Conservation (phyloP, 1,140 invertebrate species). For the Myzus persicae region DNA sequence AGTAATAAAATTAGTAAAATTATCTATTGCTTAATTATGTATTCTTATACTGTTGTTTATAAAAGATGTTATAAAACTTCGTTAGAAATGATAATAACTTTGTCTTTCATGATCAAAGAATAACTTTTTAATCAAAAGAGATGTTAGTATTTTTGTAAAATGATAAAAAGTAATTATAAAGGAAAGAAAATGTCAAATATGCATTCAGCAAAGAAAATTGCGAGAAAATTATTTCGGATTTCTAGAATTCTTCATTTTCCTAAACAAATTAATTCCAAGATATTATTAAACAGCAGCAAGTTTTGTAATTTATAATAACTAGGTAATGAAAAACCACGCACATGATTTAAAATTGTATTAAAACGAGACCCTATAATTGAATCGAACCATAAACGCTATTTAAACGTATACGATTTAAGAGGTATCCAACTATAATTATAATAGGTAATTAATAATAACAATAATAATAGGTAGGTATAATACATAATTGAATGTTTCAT, state of each 20-base stretch:
- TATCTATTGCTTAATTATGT: conserved; percentile 18
- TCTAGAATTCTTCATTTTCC: not conserved
- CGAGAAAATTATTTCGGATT: not conserved
- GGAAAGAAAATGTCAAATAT: conserved; percentile 4
- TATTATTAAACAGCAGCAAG: not conserved
- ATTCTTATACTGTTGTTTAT: conserved; percentile 4
- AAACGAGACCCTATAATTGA: not conserved
- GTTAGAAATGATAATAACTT: conserved; percentile 10
- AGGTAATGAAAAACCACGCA: not conserved
- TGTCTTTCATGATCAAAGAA: conserved; percentile 15
- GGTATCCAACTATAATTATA: no score
- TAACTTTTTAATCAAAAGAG: conserved; percentile 18
- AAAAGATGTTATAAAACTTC: conserved; percentile 4
- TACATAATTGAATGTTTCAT: no score
- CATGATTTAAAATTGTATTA: not conserved
- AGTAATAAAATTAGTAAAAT: conserved; percentile 20
- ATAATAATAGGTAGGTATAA: no score
- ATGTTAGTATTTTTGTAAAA: conserved; percentile 1
- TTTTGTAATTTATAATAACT: conserved; percentile 5
- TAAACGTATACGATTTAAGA: not conserved
- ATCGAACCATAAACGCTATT: not conserved
- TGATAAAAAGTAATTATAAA: conserved; percentile 15
- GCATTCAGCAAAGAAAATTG: not conserved
- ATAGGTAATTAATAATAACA: not conserved
- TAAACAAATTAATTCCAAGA: not conserved